Conservation (phyloP, 2,113 vertebrate genomes). For the Pluvialis apricaria region DNA sequence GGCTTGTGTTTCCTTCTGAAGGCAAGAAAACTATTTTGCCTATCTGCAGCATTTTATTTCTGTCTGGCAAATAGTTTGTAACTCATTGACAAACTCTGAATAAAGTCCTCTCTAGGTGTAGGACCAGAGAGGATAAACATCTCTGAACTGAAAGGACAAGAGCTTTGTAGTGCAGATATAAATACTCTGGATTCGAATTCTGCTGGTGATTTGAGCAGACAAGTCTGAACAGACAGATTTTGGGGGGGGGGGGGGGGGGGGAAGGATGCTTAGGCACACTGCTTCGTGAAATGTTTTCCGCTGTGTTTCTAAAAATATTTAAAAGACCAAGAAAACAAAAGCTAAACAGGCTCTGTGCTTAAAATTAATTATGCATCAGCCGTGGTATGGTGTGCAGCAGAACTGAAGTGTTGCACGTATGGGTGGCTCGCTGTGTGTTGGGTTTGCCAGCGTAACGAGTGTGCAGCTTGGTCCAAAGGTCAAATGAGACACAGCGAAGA, state of each 20-base stretch:
- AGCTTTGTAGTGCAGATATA: background rate
- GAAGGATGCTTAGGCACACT: background rate
- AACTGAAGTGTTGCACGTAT: background rate
- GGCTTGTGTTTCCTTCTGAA: background rate
- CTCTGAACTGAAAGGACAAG: background rate
- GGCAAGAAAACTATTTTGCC: background rate
- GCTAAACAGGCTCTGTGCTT: background rate
- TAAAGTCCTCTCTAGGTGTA: background rate
- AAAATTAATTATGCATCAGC: background rate
- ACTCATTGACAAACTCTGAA: background rate
- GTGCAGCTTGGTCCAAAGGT: background rate
- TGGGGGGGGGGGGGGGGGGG: background rate
- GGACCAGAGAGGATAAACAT: background rate
- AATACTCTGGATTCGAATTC: background rate
- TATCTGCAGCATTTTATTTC: background rate
- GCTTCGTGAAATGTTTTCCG: background rate
- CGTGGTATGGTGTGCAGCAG: background rate
- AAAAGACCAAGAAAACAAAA: background rate
- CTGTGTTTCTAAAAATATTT: conserved; percentile 11
- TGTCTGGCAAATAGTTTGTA: conserved; percentile 10
- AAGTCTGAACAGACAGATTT: background rate
- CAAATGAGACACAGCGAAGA: rapidly evolving
- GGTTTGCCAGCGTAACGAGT: background rate
- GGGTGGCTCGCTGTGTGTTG: background rate
- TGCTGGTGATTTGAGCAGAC: background rate